Conservation (phyloP, 1,140 invertebrate genomes). For the Eriocheir sinensis region DNA sequence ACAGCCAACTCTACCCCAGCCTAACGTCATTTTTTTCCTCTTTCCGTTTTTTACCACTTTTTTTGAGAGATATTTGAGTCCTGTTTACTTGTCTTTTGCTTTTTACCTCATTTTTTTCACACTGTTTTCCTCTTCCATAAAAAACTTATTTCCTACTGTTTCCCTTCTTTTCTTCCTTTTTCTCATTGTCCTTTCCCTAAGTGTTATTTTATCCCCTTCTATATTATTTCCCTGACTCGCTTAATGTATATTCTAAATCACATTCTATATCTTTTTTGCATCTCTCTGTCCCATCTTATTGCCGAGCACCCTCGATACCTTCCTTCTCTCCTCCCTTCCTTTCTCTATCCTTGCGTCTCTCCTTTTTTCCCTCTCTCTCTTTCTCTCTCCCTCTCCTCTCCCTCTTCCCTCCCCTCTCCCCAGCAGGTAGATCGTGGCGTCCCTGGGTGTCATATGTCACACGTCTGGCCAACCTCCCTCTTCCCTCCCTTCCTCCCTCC, state of each 20-base stretch:
- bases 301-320: too few relatives aligned
- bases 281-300: not conserved
- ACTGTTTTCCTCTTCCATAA: not conserved
- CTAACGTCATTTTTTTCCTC: not conserved
- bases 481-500: not conserved
- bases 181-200: too few relatives aligned
- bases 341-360: too few relatives aligned
- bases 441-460: slow-evolving; percentile 4
- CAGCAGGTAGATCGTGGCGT: slow-evolving; percentile 3
- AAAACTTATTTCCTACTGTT: not conserved
- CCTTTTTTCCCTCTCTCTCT: not conserved
- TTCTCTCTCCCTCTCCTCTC: not conserved
- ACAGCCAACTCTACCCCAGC: not conserved
- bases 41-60: not conserved
- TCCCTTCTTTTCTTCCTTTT: too few relatives aligned
- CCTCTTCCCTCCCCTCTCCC: not conserved
- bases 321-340: not conserved
- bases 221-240: too few relatives aligned
- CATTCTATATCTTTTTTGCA: too few relatives aligned
- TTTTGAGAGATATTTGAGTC: slow-evolving; percentile 6
- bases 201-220: too few relatives aligned
- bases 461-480: not conserved
- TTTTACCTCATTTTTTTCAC: not conserved
- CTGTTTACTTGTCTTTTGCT: not conserved
- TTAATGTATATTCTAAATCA: too few relatives aligned